phyloP scores from a whole-genome alignment of 2,888 invertebrate genomes.

The Incurvaria masculella region DNA sequence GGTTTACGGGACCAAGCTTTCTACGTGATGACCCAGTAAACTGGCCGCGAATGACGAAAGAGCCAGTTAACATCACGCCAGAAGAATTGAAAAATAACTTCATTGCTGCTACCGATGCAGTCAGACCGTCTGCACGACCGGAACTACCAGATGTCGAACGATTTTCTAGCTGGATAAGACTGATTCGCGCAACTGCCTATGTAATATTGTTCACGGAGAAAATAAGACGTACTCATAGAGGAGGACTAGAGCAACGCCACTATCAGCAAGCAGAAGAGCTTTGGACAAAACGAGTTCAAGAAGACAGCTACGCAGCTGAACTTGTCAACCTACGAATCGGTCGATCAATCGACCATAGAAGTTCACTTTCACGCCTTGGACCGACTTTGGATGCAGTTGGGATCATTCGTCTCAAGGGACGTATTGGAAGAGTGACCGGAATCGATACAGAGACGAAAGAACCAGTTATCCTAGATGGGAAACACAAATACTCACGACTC shows the following conservation, averaged over 20 bases:
- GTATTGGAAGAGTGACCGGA: not conserved
- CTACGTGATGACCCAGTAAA: not conserved
- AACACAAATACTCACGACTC: conserved; percentile 4
- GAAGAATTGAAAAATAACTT: too few species aligned
- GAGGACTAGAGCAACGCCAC: not conserved
- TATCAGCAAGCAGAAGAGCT: not conserved
- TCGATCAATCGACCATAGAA: not conserved
- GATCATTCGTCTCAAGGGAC: not conserved
- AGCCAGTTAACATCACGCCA: too few species aligned
- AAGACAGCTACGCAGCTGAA: too few species aligned
- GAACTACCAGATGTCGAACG: not conserved
- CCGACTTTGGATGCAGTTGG: not conserved
- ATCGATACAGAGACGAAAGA: not conserved
- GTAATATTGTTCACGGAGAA: not conserved
- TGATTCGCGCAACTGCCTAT: not conserved
- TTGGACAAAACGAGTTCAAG: too few species aligned
- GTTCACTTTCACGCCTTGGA: not conserved
- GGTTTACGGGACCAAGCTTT: not conserved
- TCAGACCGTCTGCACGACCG: not conserved
- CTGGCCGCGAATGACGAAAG: not conserved
- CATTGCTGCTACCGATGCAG: too few species aligned
- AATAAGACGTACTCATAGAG: not conserved
- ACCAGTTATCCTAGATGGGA: conserved; percentile 10
- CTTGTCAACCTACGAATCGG: not conserved
- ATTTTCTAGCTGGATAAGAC: too few species aligned